phyloP scores from a whole-genome alignment of 2,113 vertebrate species.

The Nannospalax galili region DNA sequence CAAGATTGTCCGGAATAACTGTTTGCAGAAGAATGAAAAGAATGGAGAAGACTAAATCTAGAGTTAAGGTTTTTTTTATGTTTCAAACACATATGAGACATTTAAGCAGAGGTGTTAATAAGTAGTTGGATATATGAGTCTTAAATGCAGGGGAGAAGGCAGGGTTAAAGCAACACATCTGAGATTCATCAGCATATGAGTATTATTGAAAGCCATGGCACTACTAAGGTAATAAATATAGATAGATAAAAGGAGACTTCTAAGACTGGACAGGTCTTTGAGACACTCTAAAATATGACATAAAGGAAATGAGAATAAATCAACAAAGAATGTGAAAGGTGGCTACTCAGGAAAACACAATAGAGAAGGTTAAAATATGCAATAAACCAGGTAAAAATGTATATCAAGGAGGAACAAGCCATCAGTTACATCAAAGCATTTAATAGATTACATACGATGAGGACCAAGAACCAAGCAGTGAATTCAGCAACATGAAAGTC shows the following conservation, averaged over 20 bases:
- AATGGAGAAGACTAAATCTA: background rate
- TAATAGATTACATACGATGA: background rate
- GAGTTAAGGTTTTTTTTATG: background rate
- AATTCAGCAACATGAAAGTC: background rate
- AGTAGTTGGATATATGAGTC: background rate
- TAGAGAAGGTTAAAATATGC: background rate
- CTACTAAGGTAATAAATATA: background rate
- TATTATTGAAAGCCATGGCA: background rate
- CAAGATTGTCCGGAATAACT: background rate
- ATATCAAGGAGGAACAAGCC: background rate
- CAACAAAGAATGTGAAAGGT: constrained; percentile 11
- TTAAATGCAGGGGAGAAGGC: constrained; percentile 3
- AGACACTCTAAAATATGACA: constrained; percentile 11
- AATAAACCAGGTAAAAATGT: background rate
- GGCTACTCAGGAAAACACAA: background rate
- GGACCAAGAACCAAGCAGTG: background rate
- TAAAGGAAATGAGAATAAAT: background rate
- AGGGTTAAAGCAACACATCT: background rate
- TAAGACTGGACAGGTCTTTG: background rate
- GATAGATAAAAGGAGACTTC: background rate
- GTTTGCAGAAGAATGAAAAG: background rate
- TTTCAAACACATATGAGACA: background rate
- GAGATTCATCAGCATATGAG: background rate
- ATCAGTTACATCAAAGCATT: background rate
- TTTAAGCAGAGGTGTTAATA: constrained; percentile 8